Evolutionary conservation across 2,888 invertebrate species (phyloP).

Genomic region (Cactoblastis cactorum): DNA sequence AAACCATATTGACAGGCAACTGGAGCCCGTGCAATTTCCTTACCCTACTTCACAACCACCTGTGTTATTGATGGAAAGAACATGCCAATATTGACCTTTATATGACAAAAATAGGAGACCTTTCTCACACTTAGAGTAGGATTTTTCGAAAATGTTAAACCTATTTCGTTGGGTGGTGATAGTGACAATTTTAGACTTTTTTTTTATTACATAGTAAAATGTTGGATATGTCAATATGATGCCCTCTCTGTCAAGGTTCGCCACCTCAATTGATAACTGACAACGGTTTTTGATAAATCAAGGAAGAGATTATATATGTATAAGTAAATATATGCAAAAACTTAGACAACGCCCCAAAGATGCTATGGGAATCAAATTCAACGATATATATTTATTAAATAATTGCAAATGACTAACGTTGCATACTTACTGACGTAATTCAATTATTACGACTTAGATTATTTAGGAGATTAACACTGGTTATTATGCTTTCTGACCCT

Average conservation of each 20-base stretch:
- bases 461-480: conserved; percentile 2
- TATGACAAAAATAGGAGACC: neutral
- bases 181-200: neutral
- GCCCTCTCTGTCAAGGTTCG: too few relatives aligned
- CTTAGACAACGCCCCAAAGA: neutral
- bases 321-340: too few relatives aligned
- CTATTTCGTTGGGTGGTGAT: neutral
- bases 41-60: conserved; percentile 20
- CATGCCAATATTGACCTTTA: conserved; percentile 7
- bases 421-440: too few relatives aligned
- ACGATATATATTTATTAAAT: too few relatives aligned
- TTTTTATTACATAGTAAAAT: too few relatives aligned
- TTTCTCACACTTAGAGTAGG: neutral
- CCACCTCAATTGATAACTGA: too few relatives aligned
- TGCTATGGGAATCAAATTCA: too few relatives aligned
- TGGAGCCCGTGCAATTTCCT: conserved; percentile 30
- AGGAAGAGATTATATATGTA: too few relatives aligned
- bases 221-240: too few relatives aligned
- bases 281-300: neutral
- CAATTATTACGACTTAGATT: too few relatives aligned
- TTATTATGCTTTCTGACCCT: conserved; percentile 10
- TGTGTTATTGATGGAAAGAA: conserved; percentile 10
- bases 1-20: conserved; percentile 39
- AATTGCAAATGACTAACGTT: too few relatives aligned
- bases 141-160: neutral